Percentiles rank a stretch among this genome's conserved stretches.
Evolutionary conservation across 2,797 vertebrate genomes (phyloP).

Genomic region (Odontamblyopus rebecca): DNA sequence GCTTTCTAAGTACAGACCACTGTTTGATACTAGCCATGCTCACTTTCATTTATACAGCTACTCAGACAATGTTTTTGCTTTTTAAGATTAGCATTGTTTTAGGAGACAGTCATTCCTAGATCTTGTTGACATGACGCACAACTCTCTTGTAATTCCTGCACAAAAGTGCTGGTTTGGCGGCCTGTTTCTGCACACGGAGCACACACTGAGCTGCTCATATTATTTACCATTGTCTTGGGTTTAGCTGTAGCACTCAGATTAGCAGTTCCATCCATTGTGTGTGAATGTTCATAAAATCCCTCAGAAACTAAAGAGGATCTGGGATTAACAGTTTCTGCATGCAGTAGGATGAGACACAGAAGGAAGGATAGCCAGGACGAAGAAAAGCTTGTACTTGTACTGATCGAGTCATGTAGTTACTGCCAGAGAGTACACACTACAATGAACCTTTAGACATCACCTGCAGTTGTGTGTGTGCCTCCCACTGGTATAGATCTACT

Average conservation of each 20-base stretch:
- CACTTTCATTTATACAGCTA: conserved; percentile 64
- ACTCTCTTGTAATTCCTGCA: conserved; percentile 79
- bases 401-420: conserved; percentile 50
- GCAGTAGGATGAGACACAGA: conserved; percentile 61
- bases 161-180: conserved; percentile 79
- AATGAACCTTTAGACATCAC: conserved; percentile 73
- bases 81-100: conserved; percentile 76
- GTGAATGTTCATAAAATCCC: conserved; percentile 84
- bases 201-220: conserved; percentile 75
- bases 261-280: conserved; percentile 79
- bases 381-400: conserved; percentile 44
- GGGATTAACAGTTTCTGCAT: conserved; percentile 78
- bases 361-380: conserved; percentile 31
- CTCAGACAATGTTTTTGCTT: conserved; percentile 60
- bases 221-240: conserved; percentile 82
- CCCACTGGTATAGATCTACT: conserved; percentile 66
- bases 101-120: conserved; percentile 67
- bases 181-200: conserved; percentile 67
- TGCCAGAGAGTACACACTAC: conserved; percentile 68
- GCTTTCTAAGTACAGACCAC: conserved; percentile 63
- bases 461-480: conserved; percentile 69
- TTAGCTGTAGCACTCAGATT: conserved; percentile 84
- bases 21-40: conserved; percentile 65
- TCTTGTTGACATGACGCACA: conserved; percentile 74
- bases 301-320: conserved; percentile 82